Evolutionary conservation across 2,113 vertebrate genomes (phyloP).

Genomic region (Procavia capensis): DNA sequence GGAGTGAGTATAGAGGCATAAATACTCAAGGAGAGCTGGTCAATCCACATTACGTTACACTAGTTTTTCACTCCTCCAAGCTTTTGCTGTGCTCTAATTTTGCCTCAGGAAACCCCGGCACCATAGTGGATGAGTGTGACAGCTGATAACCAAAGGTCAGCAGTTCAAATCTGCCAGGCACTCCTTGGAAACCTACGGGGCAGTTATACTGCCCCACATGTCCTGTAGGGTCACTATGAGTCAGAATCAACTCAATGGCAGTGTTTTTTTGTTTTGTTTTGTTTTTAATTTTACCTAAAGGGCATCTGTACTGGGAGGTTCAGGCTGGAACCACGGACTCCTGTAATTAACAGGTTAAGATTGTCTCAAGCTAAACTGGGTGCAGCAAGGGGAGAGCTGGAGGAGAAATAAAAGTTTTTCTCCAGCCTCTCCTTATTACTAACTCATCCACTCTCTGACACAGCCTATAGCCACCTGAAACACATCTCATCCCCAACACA

Average conservation of each 20-base stretch:
- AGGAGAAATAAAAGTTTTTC: not conserved
- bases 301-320: not conserved
- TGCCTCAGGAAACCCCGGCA: no score
- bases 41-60: no score
- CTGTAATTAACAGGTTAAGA: not conserved
- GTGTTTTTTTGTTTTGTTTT: no score
- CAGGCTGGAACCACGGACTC: not conserved
- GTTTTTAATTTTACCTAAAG: not conserved
- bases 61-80: accelerated
- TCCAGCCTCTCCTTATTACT: not conserved
- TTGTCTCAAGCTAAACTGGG: not conserved
- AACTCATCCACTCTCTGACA: not conserved
- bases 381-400: accelerated
- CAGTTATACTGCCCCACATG: no score
- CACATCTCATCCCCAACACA: accelerated
- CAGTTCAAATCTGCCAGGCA: no score
- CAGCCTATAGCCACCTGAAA: not conserved
- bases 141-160: no score
- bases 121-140: no score
- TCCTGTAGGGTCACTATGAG: no score
- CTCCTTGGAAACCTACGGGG: no score
- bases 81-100: not conserved
- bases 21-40: accelerated
- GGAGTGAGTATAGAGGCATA: not conserved
- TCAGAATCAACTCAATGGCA: no score